These are phyloP conservation scores for Muscicapa comitata DNA, from an alignment of 2,797 vertebrate genomes.

Conservation along the genomic window DNA sequence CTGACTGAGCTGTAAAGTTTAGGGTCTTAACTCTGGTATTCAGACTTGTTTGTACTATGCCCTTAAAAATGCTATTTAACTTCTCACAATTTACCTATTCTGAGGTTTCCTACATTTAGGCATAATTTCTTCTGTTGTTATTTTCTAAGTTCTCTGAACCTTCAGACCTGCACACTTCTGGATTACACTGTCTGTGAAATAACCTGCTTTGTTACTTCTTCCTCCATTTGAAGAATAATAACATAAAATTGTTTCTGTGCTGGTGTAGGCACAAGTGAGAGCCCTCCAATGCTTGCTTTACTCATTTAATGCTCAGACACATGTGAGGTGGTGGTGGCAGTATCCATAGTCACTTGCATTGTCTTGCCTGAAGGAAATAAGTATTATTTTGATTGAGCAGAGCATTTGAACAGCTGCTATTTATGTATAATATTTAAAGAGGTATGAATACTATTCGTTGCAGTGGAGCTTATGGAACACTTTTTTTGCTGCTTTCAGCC, in stretches of 20 bases:
- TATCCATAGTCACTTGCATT: background rate
- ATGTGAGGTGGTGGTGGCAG: background rate
- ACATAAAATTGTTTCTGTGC: background rate
- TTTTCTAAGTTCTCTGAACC: background rate
- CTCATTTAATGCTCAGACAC: background rate
- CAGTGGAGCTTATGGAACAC: background rate
- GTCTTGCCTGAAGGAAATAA: background rate
- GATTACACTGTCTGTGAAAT: background rate
- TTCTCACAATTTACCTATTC: background rate
- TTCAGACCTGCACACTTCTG: background rate
- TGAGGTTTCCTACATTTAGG: background rate
- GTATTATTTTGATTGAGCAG: background rate
- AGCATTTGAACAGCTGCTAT: background rate
- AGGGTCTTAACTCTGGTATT: background rate
- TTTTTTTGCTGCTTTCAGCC: background rate
- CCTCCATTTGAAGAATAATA: fast-evolving
- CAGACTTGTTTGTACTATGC: background rate
- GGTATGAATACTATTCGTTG: background rate
- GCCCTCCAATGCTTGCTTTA: background rate
- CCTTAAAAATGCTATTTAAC: background rate
- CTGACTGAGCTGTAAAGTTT: background rate
- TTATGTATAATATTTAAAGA: background rate
- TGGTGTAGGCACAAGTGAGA: background rate
- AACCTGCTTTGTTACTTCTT: background rate
- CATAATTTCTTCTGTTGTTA: background rate